Evolutionary conservation across 1,140 invertebrate genomes (phyloP).

Genomic region (Caenorhabditis latens): DNA sequence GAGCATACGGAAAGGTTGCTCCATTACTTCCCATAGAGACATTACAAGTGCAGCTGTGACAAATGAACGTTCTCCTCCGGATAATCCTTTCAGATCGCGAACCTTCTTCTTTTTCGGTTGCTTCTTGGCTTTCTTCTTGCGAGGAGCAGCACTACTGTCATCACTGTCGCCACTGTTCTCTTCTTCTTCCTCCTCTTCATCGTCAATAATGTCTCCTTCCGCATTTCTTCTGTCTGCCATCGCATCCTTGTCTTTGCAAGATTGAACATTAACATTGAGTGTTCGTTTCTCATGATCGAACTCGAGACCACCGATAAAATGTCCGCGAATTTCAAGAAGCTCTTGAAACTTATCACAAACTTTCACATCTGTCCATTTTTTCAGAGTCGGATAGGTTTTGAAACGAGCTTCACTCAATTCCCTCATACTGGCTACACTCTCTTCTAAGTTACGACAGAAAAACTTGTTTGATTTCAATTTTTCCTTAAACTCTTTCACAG

Average conservation of each 20-base stretch:
- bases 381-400: background rate
- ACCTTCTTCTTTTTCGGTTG: conserved; percentile 14
- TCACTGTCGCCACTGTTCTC: background rate
- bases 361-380: conserved; percentile 29
- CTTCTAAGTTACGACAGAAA: background rate
- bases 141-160: background rate
- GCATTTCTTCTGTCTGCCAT: conserved; percentile 56
- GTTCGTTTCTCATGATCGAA: conserved; percentile 62
- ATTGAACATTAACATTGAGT: conserved; percentile 65
- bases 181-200: conserved; percentile 11
- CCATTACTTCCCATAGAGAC: conserved; percentile 90
- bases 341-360: conserved; percentile 39
- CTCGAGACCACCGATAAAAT: conserved; percentile 57
- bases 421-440: background rate
- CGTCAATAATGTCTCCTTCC: background rate
- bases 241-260: conserved; percentile 53
- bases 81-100: conserved; percentile 80
- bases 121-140: conserved; percentile 51
- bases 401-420: background rate
- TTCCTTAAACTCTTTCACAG: conserved; percentile 42
- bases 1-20: conserved; percentile 92
- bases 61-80: conserved; percentile 94
- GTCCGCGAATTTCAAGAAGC: conserved; percentile 45
- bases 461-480: background rate
- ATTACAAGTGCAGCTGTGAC: conserved; percentile 93